Conservation (phyloP, 35 echinoderm and acorn worm species). For the Ophiothrix spiculata region DNA sequence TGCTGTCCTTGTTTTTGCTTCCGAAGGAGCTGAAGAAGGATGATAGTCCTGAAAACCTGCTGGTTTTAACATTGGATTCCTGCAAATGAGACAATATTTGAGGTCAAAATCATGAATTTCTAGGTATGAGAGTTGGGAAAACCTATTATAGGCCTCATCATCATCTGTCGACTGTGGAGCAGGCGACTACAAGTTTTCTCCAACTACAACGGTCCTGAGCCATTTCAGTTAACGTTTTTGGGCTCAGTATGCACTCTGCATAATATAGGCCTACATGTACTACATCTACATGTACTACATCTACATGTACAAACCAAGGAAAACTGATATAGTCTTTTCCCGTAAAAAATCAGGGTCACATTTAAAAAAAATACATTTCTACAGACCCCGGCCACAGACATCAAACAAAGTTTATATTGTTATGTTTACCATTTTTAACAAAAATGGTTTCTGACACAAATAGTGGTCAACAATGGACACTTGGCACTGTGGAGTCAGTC, state of each 20-base stretch:
- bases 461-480: too few relatives aligned
- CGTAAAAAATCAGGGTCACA: not conserved
- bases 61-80: constrained; percentile 16
- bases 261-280: not conserved
- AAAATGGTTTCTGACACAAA: too few relatives aligned
- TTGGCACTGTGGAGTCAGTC: too few relatives aligned
- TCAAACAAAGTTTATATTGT: too few relatives aligned
- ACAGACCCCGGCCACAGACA: too few relatives aligned
- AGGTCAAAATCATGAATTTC: not conserved
- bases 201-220: too few relatives aligned
- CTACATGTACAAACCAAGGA: not conserved
- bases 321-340: not conserved
- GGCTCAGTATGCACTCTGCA: too few relatives aligned
- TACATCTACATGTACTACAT: not conserved
- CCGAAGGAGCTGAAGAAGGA: constrained; percentile 75
- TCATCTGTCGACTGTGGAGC: not conserved
- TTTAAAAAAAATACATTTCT: not conserved
- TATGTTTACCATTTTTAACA: too few relatives aligned
- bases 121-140: not conserved
- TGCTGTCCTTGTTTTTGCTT: constrained; percentile 47
- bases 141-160: not conserved
- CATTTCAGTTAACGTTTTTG: too few relatives aligned
- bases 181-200: too few relatives aligned
- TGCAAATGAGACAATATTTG: not conserved
- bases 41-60: constrained; percentile 63